Base-by-base conservation (phyloP, 2,888 invertebrate species). In the Gibbula magus region DNA sequence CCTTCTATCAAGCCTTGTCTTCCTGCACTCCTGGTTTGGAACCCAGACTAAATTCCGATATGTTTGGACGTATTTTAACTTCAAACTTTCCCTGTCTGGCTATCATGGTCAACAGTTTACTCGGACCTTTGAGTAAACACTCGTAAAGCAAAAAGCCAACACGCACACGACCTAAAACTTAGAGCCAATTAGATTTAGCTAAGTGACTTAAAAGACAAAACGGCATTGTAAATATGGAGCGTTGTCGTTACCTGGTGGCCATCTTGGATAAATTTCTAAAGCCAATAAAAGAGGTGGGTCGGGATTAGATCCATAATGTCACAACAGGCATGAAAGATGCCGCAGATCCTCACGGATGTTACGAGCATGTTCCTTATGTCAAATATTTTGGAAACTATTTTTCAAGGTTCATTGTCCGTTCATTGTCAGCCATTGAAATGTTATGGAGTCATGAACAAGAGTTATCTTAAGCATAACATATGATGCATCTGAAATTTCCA, bases 111-210 rank as follows among this genome's bases (percentile, higher is more conserved):
- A 35, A 13, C 29, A 70, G 35, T 70, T 32, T 29, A 25, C 25
- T 35, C 35, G 16, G 32, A 39, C 70, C 70, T 18, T n/a, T 70
- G 32, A 32, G 20, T 35, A 70, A 70, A 70, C 32, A 70, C 16
- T 35, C 18, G 32, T 35, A 25, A 70, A 70, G 70, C 35, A 32
- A 70, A 70, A 70, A 32, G 39, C 70, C 39, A 70, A 70, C 70
- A 70, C 32, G 70, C 70, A 70, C 70, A 70, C 70, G 70, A 70
- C 70, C n/a, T 70, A 70, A 70, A 70, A 32, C 70, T 32, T 70
- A 70, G 35, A 70, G 70, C 70, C 70, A 70, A 70, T 70, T 70
- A 70, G 70, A 70, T 70, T 39, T 70, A 35, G 70, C 35, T 70
- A 70, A 70, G 35, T 70, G 70, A 70, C 70, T 70, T 70, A 70